Conservation (phyloP, 2,888 invertebrate genomes). For the Galeruca laticollis region DNA sequence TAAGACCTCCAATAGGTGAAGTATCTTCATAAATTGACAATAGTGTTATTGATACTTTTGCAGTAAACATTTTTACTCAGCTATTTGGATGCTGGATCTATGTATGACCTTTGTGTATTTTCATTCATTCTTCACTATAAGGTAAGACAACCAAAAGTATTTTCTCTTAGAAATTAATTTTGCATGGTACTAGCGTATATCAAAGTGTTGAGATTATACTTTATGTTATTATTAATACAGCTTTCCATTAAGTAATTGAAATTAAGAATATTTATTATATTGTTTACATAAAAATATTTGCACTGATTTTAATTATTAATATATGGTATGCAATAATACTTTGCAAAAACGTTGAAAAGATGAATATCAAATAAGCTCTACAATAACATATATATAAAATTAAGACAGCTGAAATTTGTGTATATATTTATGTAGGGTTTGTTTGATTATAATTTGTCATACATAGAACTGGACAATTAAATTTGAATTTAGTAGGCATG, state of each 20-base stretch:
- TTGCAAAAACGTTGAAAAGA: neutral
- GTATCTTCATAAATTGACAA: slow-evolving; percentile 41
- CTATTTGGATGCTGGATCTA: slow-evolving; percentile 55
- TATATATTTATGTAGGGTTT: too few species aligned
- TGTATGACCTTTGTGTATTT: slow-evolving; percentile 55
- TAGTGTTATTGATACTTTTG: slow-evolving; percentile 41
- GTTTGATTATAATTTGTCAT: too few species aligned
- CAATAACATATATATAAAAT: too few species aligned
- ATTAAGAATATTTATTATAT: neutral
- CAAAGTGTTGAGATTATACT: neutral
- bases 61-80: slow-evolving; percentile 39
- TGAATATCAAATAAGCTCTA: too few species aligned
- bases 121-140: slow-evolving; percentile 48
- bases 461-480: too few species aligned
- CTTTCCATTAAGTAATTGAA: slow-evolving; percentile 1
- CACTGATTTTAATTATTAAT: neutral
- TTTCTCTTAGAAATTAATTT: neutral
- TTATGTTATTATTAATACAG: neutral
- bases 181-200: neutral
- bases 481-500: too few species aligned
- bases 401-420: too few species aligned
- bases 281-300: neutral
- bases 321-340: neutral
- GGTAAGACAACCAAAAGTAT: slow-evolving; percentile 41
- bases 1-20: slow-evolving; percentile 28